Evolutionary conservation across 2,888 invertebrate species (phyloP).

Genomic region (Sicus ferrugineus): DNA sequence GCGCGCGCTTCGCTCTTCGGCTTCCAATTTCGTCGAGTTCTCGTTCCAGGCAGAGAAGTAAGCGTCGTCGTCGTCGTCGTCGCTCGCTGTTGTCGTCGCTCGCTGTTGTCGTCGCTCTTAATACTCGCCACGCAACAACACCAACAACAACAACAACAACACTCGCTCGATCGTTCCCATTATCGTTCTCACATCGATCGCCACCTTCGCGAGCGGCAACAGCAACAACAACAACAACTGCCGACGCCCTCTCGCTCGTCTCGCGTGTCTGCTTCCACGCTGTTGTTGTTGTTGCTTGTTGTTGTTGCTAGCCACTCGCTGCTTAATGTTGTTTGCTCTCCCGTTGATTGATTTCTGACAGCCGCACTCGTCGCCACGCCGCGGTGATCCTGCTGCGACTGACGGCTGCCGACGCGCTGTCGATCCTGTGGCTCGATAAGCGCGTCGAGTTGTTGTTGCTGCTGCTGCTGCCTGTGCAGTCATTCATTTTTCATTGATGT

Average conservation of each 20-base stretch:
- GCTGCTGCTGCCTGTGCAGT: not conserved
- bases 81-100: not conserved
- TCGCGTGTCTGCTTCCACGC: not conserved
- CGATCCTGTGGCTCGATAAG: constrained; percentile 3
- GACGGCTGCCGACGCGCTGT: no score
- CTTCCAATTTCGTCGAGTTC: not conserved
- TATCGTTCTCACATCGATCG: not conserved
- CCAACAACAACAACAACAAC: not conserved
- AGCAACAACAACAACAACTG: not conserved
- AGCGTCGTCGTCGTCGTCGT: not conserved
- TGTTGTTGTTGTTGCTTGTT: not conserved
- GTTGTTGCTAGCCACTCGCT: not conserved
- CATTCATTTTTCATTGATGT: constrained; percentile 20
- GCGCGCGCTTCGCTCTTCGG: not conserved
- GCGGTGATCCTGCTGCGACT: constrained; percentile 12
- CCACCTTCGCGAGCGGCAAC: not conserved
- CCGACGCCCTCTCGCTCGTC: not conserved
- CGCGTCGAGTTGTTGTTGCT: not conserved
- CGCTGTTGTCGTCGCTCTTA: constrained; percentile 3
- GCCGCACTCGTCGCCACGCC: constrained; percentile 11
- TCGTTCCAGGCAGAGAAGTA: not conserved
- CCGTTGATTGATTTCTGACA: constrained; percentile 34
- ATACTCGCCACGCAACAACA: no score
- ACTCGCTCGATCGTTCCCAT: not conserved
- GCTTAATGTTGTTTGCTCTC: not conserved